Percentiles rank a stretch among this genome's conserved stretches.
These are phyloP conservation scores for Chlorodrepanis virens DNA, from an alignment of 2,113 vertebrate species.

Conservation along the genomic window DNA sequence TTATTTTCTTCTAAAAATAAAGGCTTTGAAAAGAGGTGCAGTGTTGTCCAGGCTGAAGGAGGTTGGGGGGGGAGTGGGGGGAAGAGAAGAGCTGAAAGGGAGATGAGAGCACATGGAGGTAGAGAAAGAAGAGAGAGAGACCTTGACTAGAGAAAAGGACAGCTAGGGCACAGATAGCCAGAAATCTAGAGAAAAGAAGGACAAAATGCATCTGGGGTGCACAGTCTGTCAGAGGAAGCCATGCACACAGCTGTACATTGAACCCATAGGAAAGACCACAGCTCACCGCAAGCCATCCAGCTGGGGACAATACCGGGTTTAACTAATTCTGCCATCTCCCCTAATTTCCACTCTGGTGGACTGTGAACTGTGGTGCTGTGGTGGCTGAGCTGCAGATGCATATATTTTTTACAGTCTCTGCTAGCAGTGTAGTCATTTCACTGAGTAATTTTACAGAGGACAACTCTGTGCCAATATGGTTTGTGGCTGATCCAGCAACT, in stretches of 20 bases:
- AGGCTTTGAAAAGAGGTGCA: constrained; percentile 51
- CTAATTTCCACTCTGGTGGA: neutral
- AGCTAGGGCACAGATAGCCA: neutral
- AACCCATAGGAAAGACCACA: neutral
- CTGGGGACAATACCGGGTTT: neutral
- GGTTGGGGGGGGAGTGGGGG: too few species aligned
- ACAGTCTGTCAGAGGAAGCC: neutral
- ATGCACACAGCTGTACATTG: rapidly evolving
- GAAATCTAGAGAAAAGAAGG: constrained; percentile 24
- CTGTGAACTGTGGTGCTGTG: neutral
- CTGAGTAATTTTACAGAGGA: neutral
- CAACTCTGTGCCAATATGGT: neutral
- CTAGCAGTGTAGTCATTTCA: neutral
- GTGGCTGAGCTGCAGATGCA: neutral
- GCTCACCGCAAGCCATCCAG: neutral
- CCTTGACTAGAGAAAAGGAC: constrained; percentile 5
- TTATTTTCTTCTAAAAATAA: constrained; percentile 54
- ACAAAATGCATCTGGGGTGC: neutral
- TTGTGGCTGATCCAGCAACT: neutral
- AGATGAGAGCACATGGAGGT: neutral
- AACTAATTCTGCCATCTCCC: neutral
- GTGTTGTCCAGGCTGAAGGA: constrained; percentile 32
- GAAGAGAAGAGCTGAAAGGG: constrained; percentile 19
- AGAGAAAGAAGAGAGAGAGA: constrained; percentile 22
- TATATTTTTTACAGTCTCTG: neutral